Percentiles rank a stretch among this genome's conserved stretches.
Conservation (phyloP, 2,113 vertebrate species). For the Astatoreochromis straeleni region DNA sequence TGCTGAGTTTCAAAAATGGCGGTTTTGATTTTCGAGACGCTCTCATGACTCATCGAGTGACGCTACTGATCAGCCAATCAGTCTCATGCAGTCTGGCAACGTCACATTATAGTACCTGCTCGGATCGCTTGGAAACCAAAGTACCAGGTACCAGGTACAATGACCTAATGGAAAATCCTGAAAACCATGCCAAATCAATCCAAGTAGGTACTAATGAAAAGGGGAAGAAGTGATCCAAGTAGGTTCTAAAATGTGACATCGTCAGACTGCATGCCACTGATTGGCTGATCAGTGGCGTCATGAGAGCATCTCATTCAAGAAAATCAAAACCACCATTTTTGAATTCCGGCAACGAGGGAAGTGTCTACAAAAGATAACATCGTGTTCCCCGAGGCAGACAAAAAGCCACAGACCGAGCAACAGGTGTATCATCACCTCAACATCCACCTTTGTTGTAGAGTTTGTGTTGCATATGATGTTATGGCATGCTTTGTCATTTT, state of each 20-base stretch:
- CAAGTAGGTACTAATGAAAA: not conserved
- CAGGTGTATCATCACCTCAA: not conserved
- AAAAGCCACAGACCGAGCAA: not conserved
- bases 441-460: not conserved
- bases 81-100: not conserved
- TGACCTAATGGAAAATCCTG: not conserved
- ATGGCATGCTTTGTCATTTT: accelerated
- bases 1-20: not conserved
- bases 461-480: not conserved
- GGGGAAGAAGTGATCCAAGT: not conserved
- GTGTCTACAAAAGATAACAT: not conserved
- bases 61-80: not conserved
- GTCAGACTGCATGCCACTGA: not conserved
- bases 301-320: not conserved
- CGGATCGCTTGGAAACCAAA: accelerated
- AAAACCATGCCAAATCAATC: not conserved
- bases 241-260: not conserved
- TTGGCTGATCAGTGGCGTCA: not conserved
- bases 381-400: accelerated
- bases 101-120: not conserved
- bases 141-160: not conserved
- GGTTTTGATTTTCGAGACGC: accelerated
- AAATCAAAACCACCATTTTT: not conserved
- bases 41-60: not conserved
- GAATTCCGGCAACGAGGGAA: accelerated